These are phyloP conservation scores for Gambelia wislizenii DNA, from an alignment of 2,797 vertebrate species.

Conservation along the genomic window DNA sequence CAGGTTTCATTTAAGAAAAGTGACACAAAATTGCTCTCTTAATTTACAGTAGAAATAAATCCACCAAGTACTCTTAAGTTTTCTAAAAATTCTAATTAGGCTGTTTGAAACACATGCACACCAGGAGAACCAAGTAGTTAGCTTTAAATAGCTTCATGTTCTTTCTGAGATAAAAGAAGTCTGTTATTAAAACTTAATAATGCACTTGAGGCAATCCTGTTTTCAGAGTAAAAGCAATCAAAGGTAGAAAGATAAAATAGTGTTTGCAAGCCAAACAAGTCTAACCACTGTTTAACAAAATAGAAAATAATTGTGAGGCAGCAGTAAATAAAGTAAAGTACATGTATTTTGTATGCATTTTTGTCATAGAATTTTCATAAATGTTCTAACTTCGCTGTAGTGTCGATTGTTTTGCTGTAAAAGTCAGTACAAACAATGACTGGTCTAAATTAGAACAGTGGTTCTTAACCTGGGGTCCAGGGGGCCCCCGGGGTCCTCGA, in stretches of 20 bases:
- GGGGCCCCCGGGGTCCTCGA: too few species aligned
- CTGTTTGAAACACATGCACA: neutral
- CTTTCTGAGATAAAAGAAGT: neutral
- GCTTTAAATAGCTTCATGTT: neutral
- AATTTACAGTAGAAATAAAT: constrained; percentile 37
- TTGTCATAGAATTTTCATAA: too few species aligned
- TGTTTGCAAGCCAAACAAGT: neutral
- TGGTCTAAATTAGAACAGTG: too few species aligned
- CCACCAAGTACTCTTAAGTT: neutral
- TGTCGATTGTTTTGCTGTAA: neutral
- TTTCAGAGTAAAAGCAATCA: neutral
- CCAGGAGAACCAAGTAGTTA: neutral
- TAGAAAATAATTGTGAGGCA: neutral
- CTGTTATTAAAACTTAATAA: neutral
- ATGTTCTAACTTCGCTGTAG: neutral
- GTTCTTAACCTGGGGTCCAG: too few species aligned
- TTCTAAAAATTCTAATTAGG: constrained; percentile 1
- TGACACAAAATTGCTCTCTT: neutral
- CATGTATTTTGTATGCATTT: neutral
- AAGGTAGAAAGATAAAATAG: neutral
- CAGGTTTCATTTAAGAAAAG: constrained; percentile 32
- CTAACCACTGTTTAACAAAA: neutral
- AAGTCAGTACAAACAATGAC: neutral
- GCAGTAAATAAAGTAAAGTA: neutral
- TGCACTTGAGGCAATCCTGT: neutral